Base-by-base conservation (phyloP, 2,888 invertebrate species). In the Hetaerina titia region DNA sequence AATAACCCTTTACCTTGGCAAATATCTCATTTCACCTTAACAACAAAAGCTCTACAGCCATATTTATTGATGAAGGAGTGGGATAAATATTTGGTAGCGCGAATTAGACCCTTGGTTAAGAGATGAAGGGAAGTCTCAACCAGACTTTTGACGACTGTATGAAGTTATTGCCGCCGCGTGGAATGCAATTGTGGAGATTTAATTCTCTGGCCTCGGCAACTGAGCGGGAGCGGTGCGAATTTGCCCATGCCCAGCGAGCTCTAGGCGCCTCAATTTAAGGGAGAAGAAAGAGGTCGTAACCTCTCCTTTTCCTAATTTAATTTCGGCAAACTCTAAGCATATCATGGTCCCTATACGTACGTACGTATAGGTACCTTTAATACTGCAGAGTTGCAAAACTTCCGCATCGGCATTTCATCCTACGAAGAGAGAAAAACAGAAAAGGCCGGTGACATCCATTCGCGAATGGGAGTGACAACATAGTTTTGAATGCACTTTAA, bases 91-190 rank as follows among this genome's bases (percentile, higher is more conserved):
- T 81, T 81, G 13, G 81, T 19, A 19, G 22, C 17, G 69, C 31
- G 81, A 81, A 81, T 31, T 31, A 81, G 31, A 31, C 22, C 19
- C 31, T 31, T 11, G 31, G 81, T 81, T 31, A 81, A 81, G 81
- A 81, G 81, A 31, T 81, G 81, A 81, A 31, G 81, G 81, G 81
- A 31, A 81, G 81, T 81, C 31, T 81, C 81, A 13, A 13, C 81
- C 81, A 4, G 25, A 11, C 11, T 81, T 81, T 81, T 81, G 81
- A 81, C 81, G 81, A 81, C n/a, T 31, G 31, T 81, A 81, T 31
- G 81, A 81, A 81, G 81, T 81, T 81, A 81, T 81, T 25, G 81
- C 81, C 31, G 81, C 81, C 81, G 25, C 31, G 31, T 11, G 81
- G 81, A 81, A 81, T 81, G 25, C 81, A 31, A 81, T 81, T 31